Evolutionary conservation across 2,888 invertebrate species (phyloP), one percentile per base, ranked within the genome.

Genomic region (Euzetes globulus): DNA sequence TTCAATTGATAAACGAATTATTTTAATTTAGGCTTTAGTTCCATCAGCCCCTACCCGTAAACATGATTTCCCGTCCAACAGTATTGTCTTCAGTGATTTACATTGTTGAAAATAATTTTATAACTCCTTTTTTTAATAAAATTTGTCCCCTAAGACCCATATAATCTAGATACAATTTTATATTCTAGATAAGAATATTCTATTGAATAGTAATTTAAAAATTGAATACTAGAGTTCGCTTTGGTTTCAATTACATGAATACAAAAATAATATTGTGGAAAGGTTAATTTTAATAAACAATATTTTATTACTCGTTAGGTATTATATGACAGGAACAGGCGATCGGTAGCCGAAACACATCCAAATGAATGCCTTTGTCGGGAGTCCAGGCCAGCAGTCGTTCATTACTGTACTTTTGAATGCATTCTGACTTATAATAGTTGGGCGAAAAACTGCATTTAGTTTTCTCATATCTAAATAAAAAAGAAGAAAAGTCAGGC

Each of bases 221-320:
- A 1, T 41, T 41, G 41, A 41, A 41, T 13, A 41, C 41, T 41
- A 41, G 41, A 79, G 96, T 94, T 82, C 99, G 87, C 94, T 96
- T 97, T 85, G 99, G 98, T 85, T 99, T 99, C 99, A 99, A 99
- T 85, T 97, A 99, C 80, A 99, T 87, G n/a, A n/a, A n/a, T n/a
- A n/a, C n/a, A 41, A 41, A 41, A 41, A 41, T 11, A 41, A 41
- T 41, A 41, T 33, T 33, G 13, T 9, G 9, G 41, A 41, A 41
- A 13, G 7, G 19, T 19, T n/a, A 19, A 19, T 52, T 19, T n/a
- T n/a, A n/a, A n/a, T 5, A 41, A 41, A n/a, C 19, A 52, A 22
- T 7, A 52, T 52, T 52, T 52, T 19, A 13, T 52, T 13, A 52
- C 52, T 22, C 7, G n/a, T 60, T 60, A 11, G 60, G 41, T 60